Evolutionary conservation across 1,140 invertebrate species (phyloP), one percentile per base, ranked within the genome.

Genomic region (Ctenoplectra terminalis): DNA sequence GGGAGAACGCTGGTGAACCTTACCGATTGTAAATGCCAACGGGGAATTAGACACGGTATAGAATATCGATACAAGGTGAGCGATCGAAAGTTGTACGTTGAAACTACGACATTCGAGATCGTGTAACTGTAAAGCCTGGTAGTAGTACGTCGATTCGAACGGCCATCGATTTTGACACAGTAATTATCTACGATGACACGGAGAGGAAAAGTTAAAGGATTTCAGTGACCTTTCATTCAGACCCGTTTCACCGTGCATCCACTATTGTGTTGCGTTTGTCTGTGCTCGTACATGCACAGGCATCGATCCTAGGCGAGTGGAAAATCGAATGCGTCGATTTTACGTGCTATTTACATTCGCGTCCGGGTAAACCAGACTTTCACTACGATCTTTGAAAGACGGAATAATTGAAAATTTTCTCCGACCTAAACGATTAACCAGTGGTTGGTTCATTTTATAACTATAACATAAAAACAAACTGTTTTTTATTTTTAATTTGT

Each of bases 221-320:
- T 73, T 52, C 73, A 75, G 23, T 37, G 73, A 48, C 43, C 73
- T 64, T 40, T 75, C 73, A 37, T 75, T 75, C 60, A 40, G 23
- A 20, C 0, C 48, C 23, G 17, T 64, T 54, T 75, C 34, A 43
- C 46, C 26, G 7, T 75, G 23, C 17, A 26, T 50, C 5, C 20
- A 23, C 31, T 46, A 74, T 63, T 37, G 31, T 50, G 23, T 34
- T 20, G 6, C 23, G 48, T 15, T 46, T 20, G 34, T n/a, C 3
- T 11, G 23, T 34, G n/a, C 67, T 20, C 48, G 29, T n/a, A 15
- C 6, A 9, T 26, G n/a, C 29, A 13, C 9, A 29, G 9, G 29
- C 15, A 37, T 54, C 54, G 54, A 60, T 60, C n/a, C 15, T 11
- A 7, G 8, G 13, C 17, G 37, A 60, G n/a, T 29, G 71, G 17